Base-by-base conservation (phyloP, 2,888 invertebrate genomes). In the Xanthostigma xanthostigma region DNA sequence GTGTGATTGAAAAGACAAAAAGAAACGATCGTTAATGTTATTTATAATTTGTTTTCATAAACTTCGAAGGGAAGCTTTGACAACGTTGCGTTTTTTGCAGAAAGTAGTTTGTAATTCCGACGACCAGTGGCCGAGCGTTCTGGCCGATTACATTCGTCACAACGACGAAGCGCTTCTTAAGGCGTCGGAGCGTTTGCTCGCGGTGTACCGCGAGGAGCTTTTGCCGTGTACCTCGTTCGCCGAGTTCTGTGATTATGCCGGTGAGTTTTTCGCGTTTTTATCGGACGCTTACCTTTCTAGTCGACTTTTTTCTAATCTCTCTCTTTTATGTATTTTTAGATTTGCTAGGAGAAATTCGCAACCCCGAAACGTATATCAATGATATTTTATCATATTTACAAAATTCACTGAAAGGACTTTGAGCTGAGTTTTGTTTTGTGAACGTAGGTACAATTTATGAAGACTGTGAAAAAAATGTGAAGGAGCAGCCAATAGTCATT, bases 161-260 rank as follows among this genome's bases (percentile, higher is more conserved):
- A 93, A 91, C 69, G 96, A 97, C 71, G 92, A 92, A 64, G 76
- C 78, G 6, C 77, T 95, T 70, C 72, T 92, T 17, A 94, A 95
- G 64, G 80, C 84, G 11, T 89, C 91, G 10, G 92, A 93, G 64
- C 78, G 78, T 53, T 76, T 95, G 51, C 76, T 96, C 53, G 73
- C 78, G 33, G 74, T 78, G 1, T 87, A 93, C 58, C 86, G 90
- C 40, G 89, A 93, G 59, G 93, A 95, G 66, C 74, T 92, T 59
- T 72, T 94, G 58, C 89, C 92, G 9, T 91, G 93, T 70, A 78
- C 89, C 52, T 88, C 90, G 12, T 86, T 95, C 67, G 78, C 76
- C 8, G 95, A 96, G 72, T 91, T 91, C 74, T 89, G 88, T 69
- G 95, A 95, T 78, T 90, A 93, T 55, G 78, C 84, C 57, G 91